A percentile compares a stretch with the other conserved stretches of the same genome.
Evolutionary conservation across 2,888 invertebrate species (phyloP).

Genomic region (Geophilus truncorum): DNA sequence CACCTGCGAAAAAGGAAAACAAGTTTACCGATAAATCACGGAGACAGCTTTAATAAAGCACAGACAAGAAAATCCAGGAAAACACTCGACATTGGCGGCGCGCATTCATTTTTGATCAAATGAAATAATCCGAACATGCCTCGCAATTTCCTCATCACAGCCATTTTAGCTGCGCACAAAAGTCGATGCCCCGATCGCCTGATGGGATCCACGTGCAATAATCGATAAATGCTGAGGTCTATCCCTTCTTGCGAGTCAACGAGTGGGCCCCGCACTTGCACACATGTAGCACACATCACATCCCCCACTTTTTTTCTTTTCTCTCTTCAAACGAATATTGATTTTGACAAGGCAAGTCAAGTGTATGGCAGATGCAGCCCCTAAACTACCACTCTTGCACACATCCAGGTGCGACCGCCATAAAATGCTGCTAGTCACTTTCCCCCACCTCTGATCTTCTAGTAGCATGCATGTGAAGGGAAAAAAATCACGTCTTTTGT

Average conservation of each 20-base stretch:
- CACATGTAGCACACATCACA: not conserved
- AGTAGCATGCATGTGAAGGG: not conserved
- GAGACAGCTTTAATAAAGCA: too few species aligned
- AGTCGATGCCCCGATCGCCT: slow-evolving; percentile 22
- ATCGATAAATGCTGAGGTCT: slow-evolving; percentile 28
- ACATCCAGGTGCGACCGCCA: slow-evolving; percentile 11
- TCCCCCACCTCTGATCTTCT: not conserved
- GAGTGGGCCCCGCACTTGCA: slow-evolving; percentile 5
- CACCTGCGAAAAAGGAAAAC: slow-evolving; percentile 53
- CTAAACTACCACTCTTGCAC: not conserved
- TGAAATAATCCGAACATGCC: not conserved
- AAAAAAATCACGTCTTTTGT: not conserved
- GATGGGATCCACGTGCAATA: slow-evolving; percentile 21
- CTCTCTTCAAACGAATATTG: slow-evolving; percentile 11
- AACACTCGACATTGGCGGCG: not conserved
- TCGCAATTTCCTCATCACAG: slow-evolving; percentile 22
- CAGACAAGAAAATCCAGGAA: not conserved
- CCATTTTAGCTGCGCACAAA: not conserved
- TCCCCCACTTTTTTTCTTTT: not conserved
- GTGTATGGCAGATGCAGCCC: slow-evolving; percentile 23
- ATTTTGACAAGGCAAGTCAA: slow-evolving; percentile 27
- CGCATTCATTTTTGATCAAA: not conserved
- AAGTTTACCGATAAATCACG: not conserved
- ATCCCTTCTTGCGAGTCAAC: not conserved
- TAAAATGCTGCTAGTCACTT: slow-evolving; percentile 23